Conservation (phyloP, 2,888 invertebrate genomes). For the Ectemnius cavifrons region DNA sequence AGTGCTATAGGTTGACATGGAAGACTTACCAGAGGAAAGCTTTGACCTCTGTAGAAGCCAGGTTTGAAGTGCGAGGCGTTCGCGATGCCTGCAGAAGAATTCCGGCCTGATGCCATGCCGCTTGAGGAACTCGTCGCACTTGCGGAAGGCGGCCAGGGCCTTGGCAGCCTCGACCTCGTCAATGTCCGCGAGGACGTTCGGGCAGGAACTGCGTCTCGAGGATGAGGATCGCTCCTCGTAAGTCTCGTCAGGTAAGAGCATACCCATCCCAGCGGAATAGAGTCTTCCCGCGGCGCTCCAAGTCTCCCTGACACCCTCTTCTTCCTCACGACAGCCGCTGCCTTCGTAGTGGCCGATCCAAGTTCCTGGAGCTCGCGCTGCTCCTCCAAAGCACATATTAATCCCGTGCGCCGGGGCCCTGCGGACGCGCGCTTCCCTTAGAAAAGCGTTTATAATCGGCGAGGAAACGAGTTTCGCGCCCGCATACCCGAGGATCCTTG, state of each 20-base stretch:
- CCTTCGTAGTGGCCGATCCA: conserved; percentile 53
- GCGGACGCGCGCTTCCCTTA: conserved; percentile 6
- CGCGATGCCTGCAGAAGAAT: conserved; percentile 87
- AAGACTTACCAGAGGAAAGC: conserved; percentile 66
- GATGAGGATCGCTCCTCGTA: conserved; percentile 82
- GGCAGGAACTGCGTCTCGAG: conserved; percentile 64
- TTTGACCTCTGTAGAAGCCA: conserved; percentile 70
- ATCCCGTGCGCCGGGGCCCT: conserved; percentile 30
- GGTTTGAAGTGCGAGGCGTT: conserved; percentile 74
- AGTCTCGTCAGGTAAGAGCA: conserved; percentile 89
- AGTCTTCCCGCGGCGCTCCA: conserved; percentile 19
- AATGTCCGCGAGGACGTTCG: conserved; percentile 61
- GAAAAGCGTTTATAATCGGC: conserved; percentile 47
- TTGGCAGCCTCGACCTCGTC: conserved; percentile 71
- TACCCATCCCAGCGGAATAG: conserved; percentile 71
- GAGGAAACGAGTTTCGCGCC: conserved; percentile 27
- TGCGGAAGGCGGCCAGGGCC: conserved; percentile 79
- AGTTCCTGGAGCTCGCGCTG: conserved; percentile 41
- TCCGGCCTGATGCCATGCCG: conserved; percentile 86
- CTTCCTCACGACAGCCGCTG: conserved; percentile 44
- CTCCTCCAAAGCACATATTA: conserved; percentile 70
- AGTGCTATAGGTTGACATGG: neutral
- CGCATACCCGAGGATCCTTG: neutral
- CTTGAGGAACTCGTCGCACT: conserved; percentile 83
- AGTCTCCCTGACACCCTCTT: conserved; percentile 24